phyloP scores from a whole-genome alignment of 2,888 invertebrate genomes.

The Sesia bembeciformis region DNA sequence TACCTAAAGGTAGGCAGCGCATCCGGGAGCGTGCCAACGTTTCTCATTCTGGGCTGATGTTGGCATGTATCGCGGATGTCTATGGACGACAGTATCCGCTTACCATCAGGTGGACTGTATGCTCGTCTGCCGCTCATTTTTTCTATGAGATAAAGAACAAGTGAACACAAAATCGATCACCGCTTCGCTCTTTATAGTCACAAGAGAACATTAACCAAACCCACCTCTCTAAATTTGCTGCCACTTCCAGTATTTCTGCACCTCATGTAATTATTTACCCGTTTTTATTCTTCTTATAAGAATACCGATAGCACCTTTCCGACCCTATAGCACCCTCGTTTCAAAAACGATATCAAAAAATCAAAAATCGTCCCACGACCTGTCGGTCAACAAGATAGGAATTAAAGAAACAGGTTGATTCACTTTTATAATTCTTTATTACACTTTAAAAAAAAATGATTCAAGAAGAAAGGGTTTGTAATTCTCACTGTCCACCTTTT shows the following conservation, averaged over 20 bases:
- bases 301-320: no score
- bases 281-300: no score
- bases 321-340: neutral
- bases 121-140: neutral
- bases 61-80: no score
- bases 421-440: neutral
- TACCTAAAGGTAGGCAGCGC: neutral
- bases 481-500: neutral
- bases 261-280: no score
- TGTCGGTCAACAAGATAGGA: constrained; percentile 8
- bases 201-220: no score
- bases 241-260: no score
- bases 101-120: neutral
- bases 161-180: neutral
- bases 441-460: neutral
- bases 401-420: constrained; percentile 17
- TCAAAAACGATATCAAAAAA: neutral
- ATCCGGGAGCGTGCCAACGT: no score
- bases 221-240: no score
- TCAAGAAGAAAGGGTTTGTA: constrained; percentile 1
- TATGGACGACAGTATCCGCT: no score
- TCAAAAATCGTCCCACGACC: constrained; percentile 18
- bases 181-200: no score
- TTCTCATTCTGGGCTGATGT: no score
- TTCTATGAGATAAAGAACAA: neutral